Evolutionary conservation across 2,797 vertebrate species (phyloP).

Genomic region (Alca torda): DNA sequence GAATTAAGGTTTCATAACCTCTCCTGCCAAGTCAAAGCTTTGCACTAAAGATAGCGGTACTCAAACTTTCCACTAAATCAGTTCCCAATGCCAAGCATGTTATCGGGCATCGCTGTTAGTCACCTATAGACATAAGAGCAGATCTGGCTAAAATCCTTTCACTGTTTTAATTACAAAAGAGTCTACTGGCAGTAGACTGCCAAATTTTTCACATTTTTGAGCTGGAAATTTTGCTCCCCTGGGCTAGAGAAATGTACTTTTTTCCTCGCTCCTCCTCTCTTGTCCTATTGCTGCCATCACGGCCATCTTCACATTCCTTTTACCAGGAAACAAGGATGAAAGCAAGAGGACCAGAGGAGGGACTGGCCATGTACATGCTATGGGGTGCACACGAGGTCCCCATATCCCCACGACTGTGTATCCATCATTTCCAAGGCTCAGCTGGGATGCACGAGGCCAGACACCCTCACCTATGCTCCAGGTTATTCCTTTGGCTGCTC

Average conservation of each 20-base stretch:
- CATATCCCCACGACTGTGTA: not conserved
- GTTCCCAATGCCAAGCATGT: not conserved
- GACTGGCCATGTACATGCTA: accelerated
- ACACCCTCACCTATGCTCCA: no score
- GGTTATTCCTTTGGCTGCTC: not conserved
- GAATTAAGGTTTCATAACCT: not conserved
- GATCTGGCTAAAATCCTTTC: not conserved
- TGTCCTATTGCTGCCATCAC: not conserved
- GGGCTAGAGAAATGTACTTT: not conserved
- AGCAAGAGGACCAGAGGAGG: not conserved
- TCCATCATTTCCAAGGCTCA: not conserved
- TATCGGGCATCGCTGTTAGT: not conserved
- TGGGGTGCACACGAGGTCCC: accelerated
- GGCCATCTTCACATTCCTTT: not conserved
- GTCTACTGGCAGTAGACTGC: not conserved
- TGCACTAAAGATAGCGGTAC: accelerated
- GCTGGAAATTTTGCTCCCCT: not conserved
- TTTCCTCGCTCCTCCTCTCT: not conserved
- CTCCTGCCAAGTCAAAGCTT: not conserved
- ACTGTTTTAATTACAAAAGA: not conserved
- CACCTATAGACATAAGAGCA: not conserved
- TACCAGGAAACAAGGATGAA: not conserved
- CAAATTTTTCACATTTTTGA: not conserved
- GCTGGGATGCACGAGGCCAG: not conserved
- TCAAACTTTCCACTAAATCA: not conserved